Evolutionary conservation across 1,140 invertebrate species (phyloP), one percentile per base, ranked within the genome.

Genomic region (Grapholita molesta): DNA sequence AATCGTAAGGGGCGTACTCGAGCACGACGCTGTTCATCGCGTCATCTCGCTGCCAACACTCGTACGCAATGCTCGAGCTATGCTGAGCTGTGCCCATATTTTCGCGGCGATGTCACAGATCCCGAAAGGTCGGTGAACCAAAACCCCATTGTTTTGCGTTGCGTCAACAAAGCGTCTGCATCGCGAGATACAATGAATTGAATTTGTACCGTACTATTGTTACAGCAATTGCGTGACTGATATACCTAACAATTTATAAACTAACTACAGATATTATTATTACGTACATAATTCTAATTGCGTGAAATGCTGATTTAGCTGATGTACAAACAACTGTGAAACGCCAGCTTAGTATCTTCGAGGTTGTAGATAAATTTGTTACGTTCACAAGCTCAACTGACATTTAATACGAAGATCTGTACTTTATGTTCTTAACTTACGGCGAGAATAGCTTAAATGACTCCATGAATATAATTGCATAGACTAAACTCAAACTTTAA

Each of bases 111-210:
- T 89, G 87, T 91, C 89, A 91, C 85, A 88, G 83, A 85, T 88
- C 82, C 81, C 79, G 71, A 85, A 88, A 91, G 87, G 89, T 91
- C 87, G 78, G 71, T 86, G 89, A 91, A 88, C 89, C 79, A 76
- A 85, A 87, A 85, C 79, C 79, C 85, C 82, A 91, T 91, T 91
- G 89, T 91, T 85, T 86, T 81, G 80, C 78, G 81, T 91, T 91
- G 89, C 89, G 86, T 91, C 87, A 91, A 84, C 82, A 78, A 81
- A 89, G 85, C 89, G 83, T 91, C 89, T 89, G 87, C 87, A 77
- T 83, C 79, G 55, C 55, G 78, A 83, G 79, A 76, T 85, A 85
- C 84, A 86, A 83, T 86, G 82, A 86, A 87, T 90, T 86, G 80
- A 89, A 89, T 88, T 87, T 85, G 86, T 88, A 84, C 79, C 76